These are phyloP conservation scores for Drosophila melanica DNA, from an alignment of 1,140 invertebrate species.

Conservation along the genomic window DNA sequence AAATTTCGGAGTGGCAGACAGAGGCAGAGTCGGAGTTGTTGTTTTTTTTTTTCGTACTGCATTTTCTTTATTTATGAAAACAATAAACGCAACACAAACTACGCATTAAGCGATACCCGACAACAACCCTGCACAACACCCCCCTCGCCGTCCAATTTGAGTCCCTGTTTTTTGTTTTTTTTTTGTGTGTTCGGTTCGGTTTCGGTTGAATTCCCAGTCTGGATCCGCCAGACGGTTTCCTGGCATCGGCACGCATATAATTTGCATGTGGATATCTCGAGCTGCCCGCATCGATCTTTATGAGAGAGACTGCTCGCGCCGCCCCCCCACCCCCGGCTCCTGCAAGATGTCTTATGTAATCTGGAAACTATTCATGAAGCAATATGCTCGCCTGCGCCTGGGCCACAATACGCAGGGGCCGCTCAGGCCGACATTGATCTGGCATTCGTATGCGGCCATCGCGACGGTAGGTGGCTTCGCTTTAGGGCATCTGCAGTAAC, in stretches of 20 bases:
- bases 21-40: not conserved
- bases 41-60: slow-evolving; percentile 20
- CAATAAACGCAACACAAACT: slow-evolving; percentile 79
- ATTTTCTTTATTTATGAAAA: slow-evolving; percentile 77
- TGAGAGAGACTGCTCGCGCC: slow-evolving; percentile 25
- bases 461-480: slow-evolving; percentile 45
- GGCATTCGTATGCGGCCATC: slow-evolving; percentile 74
- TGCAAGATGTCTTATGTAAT: slow-evolving; percentile 81
- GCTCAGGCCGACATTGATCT: slow-evolving; percentile 68
- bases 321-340: not conserved
- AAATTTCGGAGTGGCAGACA: slow-evolving; percentile 60
- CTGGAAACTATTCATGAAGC: slow-evolving; percentile 83
- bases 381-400: slow-evolving; percentile 74
- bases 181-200: too few species aligned
- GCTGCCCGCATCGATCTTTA: slow-evolving; percentile 52
- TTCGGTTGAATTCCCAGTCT: slow-evolving; percentile 3
- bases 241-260: slow-evolving; percentile 74
- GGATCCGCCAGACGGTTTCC: slow-evolving; percentile 59
- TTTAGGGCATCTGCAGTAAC: not conserved
- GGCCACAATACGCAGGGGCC: slow-evolving; percentile 47
- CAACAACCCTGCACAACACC: too few species aligned
- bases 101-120: slow-evolving; percentile 60
- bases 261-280: slow-evolving; percentile 74
- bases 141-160: too few species aligned
- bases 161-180: too few species aligned